phyloP scores from a whole-genome alignment of 2,888 invertebrate genomes.

The Yponomeuta malinellus region DNA sequence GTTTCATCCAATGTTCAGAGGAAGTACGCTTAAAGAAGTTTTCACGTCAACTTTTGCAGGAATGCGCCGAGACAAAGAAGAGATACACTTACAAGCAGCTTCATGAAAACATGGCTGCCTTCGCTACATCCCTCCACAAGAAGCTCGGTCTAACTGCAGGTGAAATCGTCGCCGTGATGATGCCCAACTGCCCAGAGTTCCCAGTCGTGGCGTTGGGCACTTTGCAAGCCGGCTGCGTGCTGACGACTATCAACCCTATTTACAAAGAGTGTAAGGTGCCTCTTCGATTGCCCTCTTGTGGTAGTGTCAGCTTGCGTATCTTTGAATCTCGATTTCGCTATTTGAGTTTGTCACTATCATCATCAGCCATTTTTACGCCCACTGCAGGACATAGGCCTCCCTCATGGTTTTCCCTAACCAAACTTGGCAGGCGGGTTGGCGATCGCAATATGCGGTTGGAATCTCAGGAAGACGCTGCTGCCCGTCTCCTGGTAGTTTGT shows the following conservation, averaged over 20 bases:
- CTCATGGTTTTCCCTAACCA: no score
- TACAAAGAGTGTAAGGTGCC: conserved; percentile 78
- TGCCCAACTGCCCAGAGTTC: conserved; percentile 86
- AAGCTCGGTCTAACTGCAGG: conserved; percentile 78
- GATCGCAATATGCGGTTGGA: no score
- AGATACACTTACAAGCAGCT: conserved; percentile 62
- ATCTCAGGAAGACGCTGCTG: no score
- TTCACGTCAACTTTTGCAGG: conserved; percentile 35
- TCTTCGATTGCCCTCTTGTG: background rate
- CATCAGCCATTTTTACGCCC: no score
- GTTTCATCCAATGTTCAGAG: no score
- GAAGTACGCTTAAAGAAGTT: no score
- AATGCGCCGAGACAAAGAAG: conserved; percentile 62
- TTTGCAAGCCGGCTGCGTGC: conserved; percentile 80
- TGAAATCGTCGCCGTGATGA: conserved; percentile 80
- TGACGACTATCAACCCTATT: conserved; percentile 85
- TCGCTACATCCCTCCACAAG: conserved; percentile 78
- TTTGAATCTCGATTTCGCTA: no score
- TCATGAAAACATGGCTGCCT: conserved; percentile 73
- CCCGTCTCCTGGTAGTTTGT: no score
- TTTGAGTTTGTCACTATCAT: no score
- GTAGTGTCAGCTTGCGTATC: no score
- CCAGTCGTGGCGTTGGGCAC: conserved; percentile 79
- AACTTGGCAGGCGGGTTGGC: no score
- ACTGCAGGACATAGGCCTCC: no score